Base-by-base conservation (phyloP, 2,113 vertebrate genomes). In the Chloropsis hardwickii region DNA sequence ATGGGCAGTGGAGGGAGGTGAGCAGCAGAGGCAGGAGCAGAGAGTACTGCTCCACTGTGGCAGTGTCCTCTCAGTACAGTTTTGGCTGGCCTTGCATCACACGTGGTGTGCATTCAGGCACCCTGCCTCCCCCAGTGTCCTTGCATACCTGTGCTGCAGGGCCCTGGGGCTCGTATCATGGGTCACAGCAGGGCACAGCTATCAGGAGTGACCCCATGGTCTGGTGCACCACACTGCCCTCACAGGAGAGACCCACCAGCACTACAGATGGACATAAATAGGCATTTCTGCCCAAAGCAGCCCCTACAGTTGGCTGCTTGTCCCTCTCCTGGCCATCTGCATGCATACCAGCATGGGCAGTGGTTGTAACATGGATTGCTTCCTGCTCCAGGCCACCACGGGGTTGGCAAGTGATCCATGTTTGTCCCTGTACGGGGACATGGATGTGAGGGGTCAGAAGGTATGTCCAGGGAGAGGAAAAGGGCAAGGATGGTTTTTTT, bases 301-400 rank as follows among this genome's bases (percentile, higher is more conserved):
- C 12, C n/a, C 21, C 27, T 70, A 31, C 29, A 42, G 35, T 61
- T 73, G 73, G 31, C 64, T 92, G 33, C 21, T 69, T 73, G 22
- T 33, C 14, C 33, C 45, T 73, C 13, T 56, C 51, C 16, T 22
- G 13, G 12, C 24, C 6, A 10, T 23, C 45, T 65, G 33, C 24
- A 48, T 1, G 4, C 28, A 21, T 18, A 37, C 21, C 33, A 81
- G 47, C 2, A 10, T 9, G 7, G 53, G 24, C 42, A 44, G 23
- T 9, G 24, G n/a, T 27, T 74, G 47, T 53, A 47, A 61, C 1
- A 1, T 14, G 24, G 45, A 33, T 29, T 10, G 8, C 16, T 48
- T 73, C 56, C 29, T 3, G 7, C 37, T 47, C 18, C 0, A 0
- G 33, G 29, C 15, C 40, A 33, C 15, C 0, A 6, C 18, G 27